Conservation (phyloP, 2,888 invertebrate species). For the Brenthis daphne region DNA sequence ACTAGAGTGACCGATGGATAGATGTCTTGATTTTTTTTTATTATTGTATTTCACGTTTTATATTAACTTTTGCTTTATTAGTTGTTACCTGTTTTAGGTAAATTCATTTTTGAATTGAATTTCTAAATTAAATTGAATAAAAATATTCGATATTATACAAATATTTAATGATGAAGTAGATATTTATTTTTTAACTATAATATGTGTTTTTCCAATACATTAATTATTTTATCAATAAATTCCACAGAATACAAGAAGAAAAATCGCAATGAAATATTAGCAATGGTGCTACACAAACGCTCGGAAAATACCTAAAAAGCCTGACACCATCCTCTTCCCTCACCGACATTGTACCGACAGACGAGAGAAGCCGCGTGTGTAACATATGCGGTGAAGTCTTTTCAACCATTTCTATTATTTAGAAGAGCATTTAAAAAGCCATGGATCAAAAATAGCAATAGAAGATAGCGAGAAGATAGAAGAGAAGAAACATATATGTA, state of each 20-base stretch:
- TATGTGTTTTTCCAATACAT: too few relatives aligned
- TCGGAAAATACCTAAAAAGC: conserved; percentile 60
- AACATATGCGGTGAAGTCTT: conserved; percentile 75
- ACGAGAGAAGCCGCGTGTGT: conserved; percentile 68
- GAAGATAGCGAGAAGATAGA: conserved; percentile 57
- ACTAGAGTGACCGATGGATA: too few relatives aligned
- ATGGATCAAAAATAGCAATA: conserved; percentile 66
- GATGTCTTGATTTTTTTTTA: too few relatives aligned
- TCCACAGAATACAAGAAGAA: conserved; percentile 64
- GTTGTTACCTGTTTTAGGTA: too few relatives aligned
- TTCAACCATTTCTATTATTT: conserved; percentile 73
- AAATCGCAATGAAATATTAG: conserved; percentile 68
- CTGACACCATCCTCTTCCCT: conserved; percentile 42
- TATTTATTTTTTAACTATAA: too few relatives aligned
- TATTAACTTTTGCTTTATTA: too few relatives aligned
- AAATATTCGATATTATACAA: too few relatives aligned
- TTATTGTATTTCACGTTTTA: too few relatives aligned
- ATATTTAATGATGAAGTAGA: too few relatives aligned
- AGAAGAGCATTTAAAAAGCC: conserved; percentile 71
- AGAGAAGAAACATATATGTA: conserved; percentile 66
- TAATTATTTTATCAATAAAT: too few relatives aligned
- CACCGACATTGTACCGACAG: conserved; percentile 48
- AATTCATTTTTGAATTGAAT: too few relatives aligned
- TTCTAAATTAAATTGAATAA: too few relatives aligned
- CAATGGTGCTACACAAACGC: conserved; percentile 76